Conservation (phyloP, 2,888 invertebrate species). For the Hydroisotoma schaefferi region DNA sequence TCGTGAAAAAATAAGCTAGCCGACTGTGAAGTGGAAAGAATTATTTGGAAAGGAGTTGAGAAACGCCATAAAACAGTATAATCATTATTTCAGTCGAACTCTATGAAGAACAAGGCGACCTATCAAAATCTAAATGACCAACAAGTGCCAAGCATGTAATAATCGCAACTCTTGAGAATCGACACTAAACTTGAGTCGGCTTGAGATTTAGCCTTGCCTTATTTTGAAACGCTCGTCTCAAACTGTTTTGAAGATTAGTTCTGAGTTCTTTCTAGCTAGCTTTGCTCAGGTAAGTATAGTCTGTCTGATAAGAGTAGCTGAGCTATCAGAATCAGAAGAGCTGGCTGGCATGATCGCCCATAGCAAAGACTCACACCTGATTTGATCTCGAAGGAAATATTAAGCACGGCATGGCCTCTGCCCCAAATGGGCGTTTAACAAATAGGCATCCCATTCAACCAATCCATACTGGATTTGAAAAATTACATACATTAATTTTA, state of each 20-base stretch:
- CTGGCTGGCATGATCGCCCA: slow-evolving; percentile 4
- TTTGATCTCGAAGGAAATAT: slow-evolving; percentile 37
- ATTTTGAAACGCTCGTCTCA: no score
- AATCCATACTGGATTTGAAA: slow-evolving; percentile 32
- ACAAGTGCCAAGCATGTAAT: no score
- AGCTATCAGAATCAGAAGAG: background rate
- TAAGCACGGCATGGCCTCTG: slow-evolving; percentile 36
- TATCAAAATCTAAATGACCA: no score
- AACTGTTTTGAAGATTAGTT: no score
- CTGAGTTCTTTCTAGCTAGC: no score
- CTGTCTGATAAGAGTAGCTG: background rate
- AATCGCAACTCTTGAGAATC: no score
- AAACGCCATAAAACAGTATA: background rate
- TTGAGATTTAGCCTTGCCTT: no score
- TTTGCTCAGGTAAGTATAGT: no score
- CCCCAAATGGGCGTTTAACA: slow-evolving; percentile 40
- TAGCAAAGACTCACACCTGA: slow-evolving; percentile 37
- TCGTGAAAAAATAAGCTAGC: no score
- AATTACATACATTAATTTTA: slow-evolving; percentile 46
- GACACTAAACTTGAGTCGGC: no score
- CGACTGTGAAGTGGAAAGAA: background rate
- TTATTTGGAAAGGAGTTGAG: slow-evolving; percentile 2
- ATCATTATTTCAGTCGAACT: background rate
- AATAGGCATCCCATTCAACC: slow-evolving; percentile 35
- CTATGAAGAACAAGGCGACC: no score